phyloP scores from a whole-genome alignment of 1,140 invertebrate genomes.

The Eupeodes corollae region DNA sequence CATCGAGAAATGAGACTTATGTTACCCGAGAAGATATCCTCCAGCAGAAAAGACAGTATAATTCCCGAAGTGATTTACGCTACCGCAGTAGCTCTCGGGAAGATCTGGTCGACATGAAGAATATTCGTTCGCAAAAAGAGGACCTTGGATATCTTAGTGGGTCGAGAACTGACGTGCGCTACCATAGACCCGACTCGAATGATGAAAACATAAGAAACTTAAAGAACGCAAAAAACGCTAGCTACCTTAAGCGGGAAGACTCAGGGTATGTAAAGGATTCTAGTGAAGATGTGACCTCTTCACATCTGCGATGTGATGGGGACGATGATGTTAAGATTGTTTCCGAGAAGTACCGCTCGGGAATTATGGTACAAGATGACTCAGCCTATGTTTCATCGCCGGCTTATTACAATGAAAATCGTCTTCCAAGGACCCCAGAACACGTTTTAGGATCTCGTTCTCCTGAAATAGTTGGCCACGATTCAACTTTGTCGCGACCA shows the following conservation, averaged over 20 bases:
- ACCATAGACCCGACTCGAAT: conserved; percentile 9
- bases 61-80: not conserved
- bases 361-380: conserved; percentile 41
- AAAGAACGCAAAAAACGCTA: not conserved
- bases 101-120: conserved; percentile 2
- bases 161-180: conserved; percentile 7
- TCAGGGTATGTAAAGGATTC: conserved; percentile 7
- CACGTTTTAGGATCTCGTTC: conserved; percentile 5
- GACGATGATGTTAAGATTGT: not conserved
- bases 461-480: conserved; percentile 3
- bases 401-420: conserved; percentile 15
- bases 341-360: no score
- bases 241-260: conserved; percentile 7
- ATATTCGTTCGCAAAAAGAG: conserved; percentile 4
- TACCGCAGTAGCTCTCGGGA: not conserved
- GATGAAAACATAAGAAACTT: not conserved
- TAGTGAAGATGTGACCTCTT: conserved; percentile 2
- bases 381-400: conserved; percentile 45
- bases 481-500: conserved; percentile 28
- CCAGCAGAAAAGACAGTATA: conserved; percentile 27
- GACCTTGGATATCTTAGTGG: conserved; percentile 11
- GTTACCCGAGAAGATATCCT: conserved; percentile 32
- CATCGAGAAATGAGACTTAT: conserved; percentile 18
- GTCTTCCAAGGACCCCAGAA: conserved; percentile 6
- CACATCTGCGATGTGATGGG: not conserved